Base-by-base conservation (phyloP, 2,113 vertebrate species). In the Engystomops pustulosus region DNA sequence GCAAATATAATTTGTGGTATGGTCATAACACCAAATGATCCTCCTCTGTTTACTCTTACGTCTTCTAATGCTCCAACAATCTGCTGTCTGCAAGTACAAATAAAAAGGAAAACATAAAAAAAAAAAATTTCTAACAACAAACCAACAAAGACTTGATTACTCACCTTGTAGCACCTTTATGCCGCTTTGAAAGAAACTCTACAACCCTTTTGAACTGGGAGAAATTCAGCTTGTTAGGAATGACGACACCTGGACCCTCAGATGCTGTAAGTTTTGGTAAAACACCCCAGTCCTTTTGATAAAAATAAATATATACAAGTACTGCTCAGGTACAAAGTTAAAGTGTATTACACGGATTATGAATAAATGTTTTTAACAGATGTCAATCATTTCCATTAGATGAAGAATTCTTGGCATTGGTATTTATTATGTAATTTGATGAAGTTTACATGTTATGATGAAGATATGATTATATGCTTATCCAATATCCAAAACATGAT, bases 191-290 rank as follows among this genome's bases (percentile, higher is more conserved):
- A 2, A 83, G 30, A 23, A 25, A 15, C 10, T 45, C 36, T 9
- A 76, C 4, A 47, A 76, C 70, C 67, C n/a, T 75, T 30, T 23
- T 36, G 20, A 75, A 75, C 14, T 45, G 55, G 20, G 23, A 34
- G 8, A 83, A 38, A 67, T 83, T 83, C 6, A 83, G 25, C 30
- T 36, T 15, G 27, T 83, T 83, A 4, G 81, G 70, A 55, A 75
- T 32, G 30, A 83, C 32, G 7, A 3, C 18, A 14, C 9, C 11
- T 5, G 81, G 70, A 32, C 15, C 14, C 44, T 83, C 70, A 20
- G 81, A 34, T 3, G 58, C 17, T 9, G 20, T 17, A 45, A 83
- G n/a, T 55, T 55, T 2, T 8, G 79, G 79, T 14, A 38, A 76
- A 1, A 70, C 67, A 58, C 34, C 51, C 68, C 68, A 82, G 17